Percentiles rank a stretch among this genome's conserved stretches.
Conservation (phyloP, 2,888 invertebrate genomes). For the Oasisia sp. region DNA sequence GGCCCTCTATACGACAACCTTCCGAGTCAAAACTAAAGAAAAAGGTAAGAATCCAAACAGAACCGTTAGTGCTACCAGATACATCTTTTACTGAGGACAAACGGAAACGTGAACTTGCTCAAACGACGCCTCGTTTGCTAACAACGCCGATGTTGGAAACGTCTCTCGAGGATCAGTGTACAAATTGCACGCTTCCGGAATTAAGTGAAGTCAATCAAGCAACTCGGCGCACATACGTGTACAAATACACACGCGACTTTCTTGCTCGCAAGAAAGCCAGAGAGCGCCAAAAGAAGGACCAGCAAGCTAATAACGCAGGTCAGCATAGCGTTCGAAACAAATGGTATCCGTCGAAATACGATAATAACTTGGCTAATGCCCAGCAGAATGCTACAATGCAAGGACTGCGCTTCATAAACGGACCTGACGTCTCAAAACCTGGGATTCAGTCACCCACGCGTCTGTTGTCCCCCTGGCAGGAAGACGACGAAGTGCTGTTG, state of each 20-base stretch:
- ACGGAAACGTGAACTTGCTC: neutral
- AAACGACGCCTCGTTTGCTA: neutral
- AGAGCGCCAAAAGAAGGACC: neutral
- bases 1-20: neutral
- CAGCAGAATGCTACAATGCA: neutral
- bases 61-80: neutral
- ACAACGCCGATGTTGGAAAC: neutral
- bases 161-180: neutral
- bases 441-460: neutral
- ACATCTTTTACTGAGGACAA: neutral
- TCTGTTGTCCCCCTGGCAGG: neutral
- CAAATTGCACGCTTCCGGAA: neutral
- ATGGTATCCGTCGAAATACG: neutral
- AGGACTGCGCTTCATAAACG: neutral
- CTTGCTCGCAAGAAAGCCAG: neutral
- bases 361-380: neutral
- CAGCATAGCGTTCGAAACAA: neutral
- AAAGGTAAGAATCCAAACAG: neutral
- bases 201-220: neutral
- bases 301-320: neutral
- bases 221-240: neutral
- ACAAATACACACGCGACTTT: slow-evolving; percentile 9
- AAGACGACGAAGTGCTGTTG: neutral
- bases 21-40: neutral
- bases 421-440: neutral